Base-by-base conservation (phyloP, 2,888 invertebrate species). In the Sacculina carcini region DNA sequence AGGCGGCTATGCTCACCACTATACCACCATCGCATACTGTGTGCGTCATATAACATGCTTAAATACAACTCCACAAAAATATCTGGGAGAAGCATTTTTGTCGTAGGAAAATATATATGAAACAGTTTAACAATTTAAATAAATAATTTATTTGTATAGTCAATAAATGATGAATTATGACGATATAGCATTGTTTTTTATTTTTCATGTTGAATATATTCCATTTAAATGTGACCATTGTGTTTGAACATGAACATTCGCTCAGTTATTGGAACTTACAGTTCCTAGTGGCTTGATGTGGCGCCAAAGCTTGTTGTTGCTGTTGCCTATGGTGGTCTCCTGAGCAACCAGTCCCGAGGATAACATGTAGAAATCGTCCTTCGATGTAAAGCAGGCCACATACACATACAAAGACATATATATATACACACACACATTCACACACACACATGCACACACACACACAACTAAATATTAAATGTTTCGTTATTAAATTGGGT, bases 281-380 rank as follows among this genome's bases (percentile, higher is more conserved):
- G 73, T 70, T 53, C 73, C 71, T 36, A 69, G 69, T 10, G 78
- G 71, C 57, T 74, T 71, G 34, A 83, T 72, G 52, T 73, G 70
- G 56, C 74, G 71, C 77, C 79, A 82, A 4, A 81, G 66, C 32
- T 72, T 71, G 12, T 66, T 62, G 63, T 85, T 85, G 59, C 73
- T 75, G 61, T 82, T 81, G 56, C 75, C 75, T 50, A 86, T 74
- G 5, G 79, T 73, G 5, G 86, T 84, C 53, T 87, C 86, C 10
- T 78, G 73, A 2, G 82, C 69, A 9, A 77, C 73, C 59, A 83
- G 67, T 51, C 74, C 69, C 2, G 77, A 61, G 61, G 72, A 60
- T 7, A 82, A 66, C 14, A 77, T 65, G 62, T 85, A 85, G 63
- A 79, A 80, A 62, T 85, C 85, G 63, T 86, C 85, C 50, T 79